Conservation (phyloP, 2,797 vertebrate genomes). For the Hipposideros larvatus region DNA sequence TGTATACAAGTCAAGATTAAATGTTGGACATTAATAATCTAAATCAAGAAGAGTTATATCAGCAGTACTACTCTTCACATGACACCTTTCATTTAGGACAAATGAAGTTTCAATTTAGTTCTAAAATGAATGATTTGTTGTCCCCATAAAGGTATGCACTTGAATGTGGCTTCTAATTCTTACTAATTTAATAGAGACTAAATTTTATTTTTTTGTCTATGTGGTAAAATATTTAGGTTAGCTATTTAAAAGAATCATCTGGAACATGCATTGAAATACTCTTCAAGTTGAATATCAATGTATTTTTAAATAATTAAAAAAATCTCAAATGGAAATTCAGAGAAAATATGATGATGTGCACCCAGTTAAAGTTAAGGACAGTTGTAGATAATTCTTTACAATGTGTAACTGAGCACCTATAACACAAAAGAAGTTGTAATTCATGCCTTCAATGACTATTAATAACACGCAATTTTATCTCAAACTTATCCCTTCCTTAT, state of each 20-base stretch:
- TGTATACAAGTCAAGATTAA: not conserved
- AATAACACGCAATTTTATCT: constrained; percentile 3
- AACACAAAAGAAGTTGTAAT: constrained; percentile 44
- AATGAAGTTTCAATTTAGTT: not conserved
- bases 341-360: not conserved
- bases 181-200: not conserved
- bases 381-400: not conserved
- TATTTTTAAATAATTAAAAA: not conserved
- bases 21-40: constrained; percentile 1
- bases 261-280: not conserved
- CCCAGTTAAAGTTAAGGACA: not conserved
- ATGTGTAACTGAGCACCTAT: not conserved
- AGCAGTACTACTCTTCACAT: not conserved
- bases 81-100: not conserved
- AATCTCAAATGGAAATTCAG: constrained; percentile 10
- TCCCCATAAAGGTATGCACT: not conserved
- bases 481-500: constrained; percentile 8
- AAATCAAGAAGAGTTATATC: not conserved
- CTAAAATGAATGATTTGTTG: not conserved
- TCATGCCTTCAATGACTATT: not conserved
- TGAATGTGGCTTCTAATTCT: not conserved
- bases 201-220: not conserved
- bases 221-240: constrained; percentile 19
- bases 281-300: not conserved
- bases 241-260: constrained; percentile 28